These are phyloP conservation scores for Gila robusta DNA, from an alignment of 2,797 vertebrate genomes.

Conservation along the genomic window DNA sequence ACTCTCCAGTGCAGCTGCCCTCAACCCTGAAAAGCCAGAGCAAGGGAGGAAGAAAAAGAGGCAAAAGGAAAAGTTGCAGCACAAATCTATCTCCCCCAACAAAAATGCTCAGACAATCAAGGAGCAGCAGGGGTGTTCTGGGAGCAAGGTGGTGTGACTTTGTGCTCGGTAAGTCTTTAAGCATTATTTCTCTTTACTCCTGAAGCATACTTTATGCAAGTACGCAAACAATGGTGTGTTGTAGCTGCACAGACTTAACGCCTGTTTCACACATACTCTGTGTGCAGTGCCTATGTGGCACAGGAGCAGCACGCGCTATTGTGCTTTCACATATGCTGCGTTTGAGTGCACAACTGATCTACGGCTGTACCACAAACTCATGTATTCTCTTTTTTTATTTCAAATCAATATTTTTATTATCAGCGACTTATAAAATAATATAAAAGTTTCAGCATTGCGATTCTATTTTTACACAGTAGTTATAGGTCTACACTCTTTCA, in stretches of 20 bases:
- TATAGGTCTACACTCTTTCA: no score
- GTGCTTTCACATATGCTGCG: no score
- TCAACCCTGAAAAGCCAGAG: slow-evolving; percentile 40
- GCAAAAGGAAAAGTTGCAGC: slow-evolving; percentile 68
- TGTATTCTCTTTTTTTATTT: no score
- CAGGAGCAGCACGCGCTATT: no score
- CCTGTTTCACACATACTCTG: no score
- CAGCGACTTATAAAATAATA: no score
- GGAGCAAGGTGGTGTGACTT: slow-evolving; percentile 85
- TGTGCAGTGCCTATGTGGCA: no score
- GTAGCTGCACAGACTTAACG: background rate
- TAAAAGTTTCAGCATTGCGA: no score
- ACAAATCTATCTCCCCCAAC: slow-evolving; percentile 68
- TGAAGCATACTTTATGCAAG: background rate
- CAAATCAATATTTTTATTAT: no score
- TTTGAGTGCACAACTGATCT: no score
- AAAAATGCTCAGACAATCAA: slow-evolving; percentile 81
- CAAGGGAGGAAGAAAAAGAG: slow-evolving; percentile 61
- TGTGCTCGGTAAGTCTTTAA: slow-evolving; percentile 86
- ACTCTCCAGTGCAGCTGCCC: slow-evolving; percentile 40
- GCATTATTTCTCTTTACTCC: background rate
- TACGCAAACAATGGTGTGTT: background rate
- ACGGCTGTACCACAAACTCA: no score
- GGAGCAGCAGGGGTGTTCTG: slow-evolving; percentile 77
- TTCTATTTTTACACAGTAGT: no score